These are phyloP conservation scores for Okamejei kenojei DNA, from an alignment of 2,797 vertebrate species.

Conservation along the genomic window DNA sequence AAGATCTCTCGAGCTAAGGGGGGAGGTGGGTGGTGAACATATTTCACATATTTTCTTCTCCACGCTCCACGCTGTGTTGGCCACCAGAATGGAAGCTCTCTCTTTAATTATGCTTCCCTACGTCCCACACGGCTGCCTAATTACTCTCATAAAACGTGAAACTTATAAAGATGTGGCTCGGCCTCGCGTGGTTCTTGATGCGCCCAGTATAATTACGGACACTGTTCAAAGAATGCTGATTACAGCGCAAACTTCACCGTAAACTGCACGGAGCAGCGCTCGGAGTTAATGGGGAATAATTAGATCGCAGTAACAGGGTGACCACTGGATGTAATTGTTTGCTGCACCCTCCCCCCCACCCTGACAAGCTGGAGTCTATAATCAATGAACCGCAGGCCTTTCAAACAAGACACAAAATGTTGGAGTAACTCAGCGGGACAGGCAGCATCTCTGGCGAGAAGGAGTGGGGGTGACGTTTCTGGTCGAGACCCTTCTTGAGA, in stretches of 20 bases:
- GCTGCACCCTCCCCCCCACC: constrained; percentile 33
- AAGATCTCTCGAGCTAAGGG: neutral
- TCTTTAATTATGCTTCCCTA: constrained; percentile 44
- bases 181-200: constrained; percentile 52
- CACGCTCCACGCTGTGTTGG: constrained; percentile 13
- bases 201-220: constrained; percentile 54
- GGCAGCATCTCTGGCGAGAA: too few species aligned
- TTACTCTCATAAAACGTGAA: constrained; percentile 43
- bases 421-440: too few species aligned
- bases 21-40: neutral
- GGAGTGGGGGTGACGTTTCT: too few species aligned
- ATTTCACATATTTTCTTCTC: neutral
- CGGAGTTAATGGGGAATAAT: constrained; percentile 41
- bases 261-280: constrained; percentile 39
- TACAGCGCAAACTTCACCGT: constrained; percentile 44
- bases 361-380: constrained; percentile 33
- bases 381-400: constrained; percentile 33
- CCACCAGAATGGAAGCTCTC: constrained; percentile 41
- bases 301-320: constrained; percentile 38
- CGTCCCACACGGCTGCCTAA: constrained; percentile 36
- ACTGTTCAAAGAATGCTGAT: constrained; percentile 47
- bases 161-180: constrained; percentile 42
- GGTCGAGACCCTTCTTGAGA: too few species aligned
- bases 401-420: too few species aligned
- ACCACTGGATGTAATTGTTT: constrained; percentile 41